These are phyloP conservation scores for Acipenser oxyrinchus DNA, from an alignment of 2,797 vertebrate genomes.

Conservation along the genomic window DNA sequence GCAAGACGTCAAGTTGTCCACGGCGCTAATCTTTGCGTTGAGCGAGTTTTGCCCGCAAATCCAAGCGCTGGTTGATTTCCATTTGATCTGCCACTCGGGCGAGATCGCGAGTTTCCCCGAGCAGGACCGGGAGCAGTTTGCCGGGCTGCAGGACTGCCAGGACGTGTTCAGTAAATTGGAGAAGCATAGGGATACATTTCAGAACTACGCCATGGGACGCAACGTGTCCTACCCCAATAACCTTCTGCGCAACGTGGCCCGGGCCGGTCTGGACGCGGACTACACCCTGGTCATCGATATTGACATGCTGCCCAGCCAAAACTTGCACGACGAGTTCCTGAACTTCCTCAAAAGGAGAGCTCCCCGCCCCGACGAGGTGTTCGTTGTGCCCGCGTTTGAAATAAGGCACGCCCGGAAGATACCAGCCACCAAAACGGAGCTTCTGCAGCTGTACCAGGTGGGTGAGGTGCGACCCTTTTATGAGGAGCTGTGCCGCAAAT, in stretches of 20 bases:
- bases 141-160: slow-evolving; percentile 66
- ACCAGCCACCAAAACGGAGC: slow-evolving; percentile 63
- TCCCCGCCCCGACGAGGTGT: slow-evolving; percentile 44
- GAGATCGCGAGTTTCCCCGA: slow-evolving; percentile 73
- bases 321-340: slow-evolving; percentile 67
- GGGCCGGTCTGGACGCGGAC: slow-evolving; percentile 53
- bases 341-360: slow-evolving; percentile 41
- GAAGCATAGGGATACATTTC: slow-evolving; percentile 54
- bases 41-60: slow-evolving; percentile 72
- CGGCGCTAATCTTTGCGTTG: slow-evolving; percentile 67
- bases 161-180: slow-evolving; percentile 72
- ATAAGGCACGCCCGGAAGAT: slow-evolving; percentile 74
- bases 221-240: slow-evolving; percentile 87
- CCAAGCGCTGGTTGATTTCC: slow-evolving; percentile 72
- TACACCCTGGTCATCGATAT: slow-evolving; percentile 75
- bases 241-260: slow-evolving; percentile 78
- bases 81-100: slow-evolving; percentile 76
- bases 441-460: slow-evolving; percentile 69
- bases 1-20: slow-evolving; percentile 72
- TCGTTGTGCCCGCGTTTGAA: slow-evolving; percentile 82
- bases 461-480: slow-evolving; percentile 82
- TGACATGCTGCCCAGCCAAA: slow-evolving; percentile 82
- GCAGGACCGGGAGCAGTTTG: slow-evolving; percentile 69
- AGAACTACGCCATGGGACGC: slow-evolving; percentile 72
- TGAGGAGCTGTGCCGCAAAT: slow-evolving; percentile 74